Base-by-base conservation (phyloP, 2,888 invertebrate genomes). In the Brenthis ino region DNA sequence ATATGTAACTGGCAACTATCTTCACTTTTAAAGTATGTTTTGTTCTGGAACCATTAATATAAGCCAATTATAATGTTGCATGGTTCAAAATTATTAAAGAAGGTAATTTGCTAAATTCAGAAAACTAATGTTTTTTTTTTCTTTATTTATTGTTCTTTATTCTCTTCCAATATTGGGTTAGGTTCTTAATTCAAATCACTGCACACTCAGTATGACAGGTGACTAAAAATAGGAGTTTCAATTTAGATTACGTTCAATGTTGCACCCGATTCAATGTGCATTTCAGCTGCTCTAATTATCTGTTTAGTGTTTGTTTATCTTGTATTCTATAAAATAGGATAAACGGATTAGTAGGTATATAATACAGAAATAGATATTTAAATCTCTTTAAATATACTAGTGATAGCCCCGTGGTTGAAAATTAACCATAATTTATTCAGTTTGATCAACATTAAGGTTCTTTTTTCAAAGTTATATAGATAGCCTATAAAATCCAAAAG, bases 141-240 rank as follows among this genome's bases (percentile, higher is more conserved):
- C 8, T 51, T 6, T 51, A n/a, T n/a, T 16, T 43, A 51, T 51
- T n/a, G 51, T n/a, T n/a, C n/a, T 24, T 58, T 43, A 24, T 33
- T 53, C 8, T 28, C n/a, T 16, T 8, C 0, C 12, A 13, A 28
- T 24, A 33, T 16, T 12, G 20, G 53, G 6, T 54, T 43, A 54
- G 24, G 11, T 13, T 55, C 50, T 67, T 68, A 28, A 57, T 63
- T 43, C 55, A 64, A 58, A 63, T 53, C 61, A 14, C 53, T 47
- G 47, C 54, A 54, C 56, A 56, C 47, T 50, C 51, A 16, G 11
- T n/a, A 50, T 50, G 37, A 57, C 64, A 58, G 54, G 12, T 56
- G 51, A 55, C 57, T 67, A 69, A 66, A 70, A 64, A 70, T 70
- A 72, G 60, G 50, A 51, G 37, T 54, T 60, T 64, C 57, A 61